Conservation (phyloP, 2,113 vertebrate genomes). For the Gobio gobio region DNA sequence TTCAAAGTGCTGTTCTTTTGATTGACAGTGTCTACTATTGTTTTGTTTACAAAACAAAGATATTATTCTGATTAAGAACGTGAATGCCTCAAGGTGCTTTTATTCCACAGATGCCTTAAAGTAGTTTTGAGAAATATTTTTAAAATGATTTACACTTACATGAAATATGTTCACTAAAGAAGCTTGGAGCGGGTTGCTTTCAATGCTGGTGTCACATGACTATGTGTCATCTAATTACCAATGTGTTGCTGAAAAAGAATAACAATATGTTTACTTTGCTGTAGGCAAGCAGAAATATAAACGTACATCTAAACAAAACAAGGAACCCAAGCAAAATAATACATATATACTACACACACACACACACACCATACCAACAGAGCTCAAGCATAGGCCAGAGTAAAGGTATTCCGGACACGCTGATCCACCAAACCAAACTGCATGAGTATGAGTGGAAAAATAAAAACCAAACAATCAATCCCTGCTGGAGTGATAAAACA, state of each 20-base stretch:
- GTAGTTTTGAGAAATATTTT: not conserved
- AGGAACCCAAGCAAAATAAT: not conserved
- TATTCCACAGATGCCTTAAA: not conserved
- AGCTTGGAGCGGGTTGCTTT: not conserved
- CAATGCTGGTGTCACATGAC: not conserved
- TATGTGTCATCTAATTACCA: not conserved
- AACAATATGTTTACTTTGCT: not conserved
- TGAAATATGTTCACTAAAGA: not conserved
- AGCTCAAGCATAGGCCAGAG: not conserved
- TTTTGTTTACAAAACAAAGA: not conserved
- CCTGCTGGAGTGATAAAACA: slow-evolving; percentile 23
- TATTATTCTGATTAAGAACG: not conserved
- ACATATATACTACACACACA: not conserved
- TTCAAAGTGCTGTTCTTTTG: not conserved
- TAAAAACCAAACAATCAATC: not conserved
- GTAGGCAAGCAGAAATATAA: not conserved
- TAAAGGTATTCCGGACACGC: not conserved
- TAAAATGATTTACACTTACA: slow-evolving; percentile 4
- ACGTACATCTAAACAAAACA: not conserved
- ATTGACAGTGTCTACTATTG: not conserved
- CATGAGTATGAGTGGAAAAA: not conserved
- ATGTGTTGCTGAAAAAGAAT: not conserved
- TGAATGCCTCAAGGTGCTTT: not conserved
- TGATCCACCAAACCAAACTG: not conserved
- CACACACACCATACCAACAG: not conserved